A percentile compares a stretch with the other conserved stretches of the same genome.
Evolutionary conservation across 2,113 vertebrate species (phyloP).

Genomic region (Marmota monax): DNA sequence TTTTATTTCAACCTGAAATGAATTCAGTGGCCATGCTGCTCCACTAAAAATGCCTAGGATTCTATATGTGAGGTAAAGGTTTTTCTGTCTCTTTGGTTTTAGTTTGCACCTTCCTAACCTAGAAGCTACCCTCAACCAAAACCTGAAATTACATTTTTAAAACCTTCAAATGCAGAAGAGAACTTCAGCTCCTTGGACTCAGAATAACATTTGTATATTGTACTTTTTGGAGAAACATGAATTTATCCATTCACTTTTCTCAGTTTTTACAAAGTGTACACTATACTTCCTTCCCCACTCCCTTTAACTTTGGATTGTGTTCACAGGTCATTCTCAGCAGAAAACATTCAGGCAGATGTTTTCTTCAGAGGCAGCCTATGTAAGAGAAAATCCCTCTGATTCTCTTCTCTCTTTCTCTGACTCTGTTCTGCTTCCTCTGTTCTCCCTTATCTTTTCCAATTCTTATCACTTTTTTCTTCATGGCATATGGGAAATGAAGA

Average conservation of each 20-base stretch:
- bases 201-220: not conserved
- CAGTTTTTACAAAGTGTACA: not conserved
- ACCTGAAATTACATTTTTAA: not conserved
- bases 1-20: conserved; percentile 16
- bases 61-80: not conserved
- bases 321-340: conserved; percentile 82
- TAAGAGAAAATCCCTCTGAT: conserved; percentile 81
- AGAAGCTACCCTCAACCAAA: not conserved
- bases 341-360: conserved; percentile 86
- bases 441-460: not conserved
- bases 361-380: conserved; percentile 85
- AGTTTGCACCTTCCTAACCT: not conserved
- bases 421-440: conserved; percentile 45
- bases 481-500: not conserved
- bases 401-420: conserved; percentile 76
- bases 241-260: conserved; percentile 67
- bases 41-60: not conserved
- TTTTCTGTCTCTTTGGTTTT: not conserved
- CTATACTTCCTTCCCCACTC: conserved; percentile 24
- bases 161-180: not conserved
- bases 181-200: not conserved
- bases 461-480: conserved; percentile 11
- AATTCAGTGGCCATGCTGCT: not conserved
- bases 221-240: conserved; percentile 6
- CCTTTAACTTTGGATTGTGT: conserved; percentile 79